A percentile compares a stretch with the other conserved stretches of the same genome.
Evolutionary conservation across 2,797 vertebrate species (phyloP).

Genomic region (Platalea minor): DNA sequence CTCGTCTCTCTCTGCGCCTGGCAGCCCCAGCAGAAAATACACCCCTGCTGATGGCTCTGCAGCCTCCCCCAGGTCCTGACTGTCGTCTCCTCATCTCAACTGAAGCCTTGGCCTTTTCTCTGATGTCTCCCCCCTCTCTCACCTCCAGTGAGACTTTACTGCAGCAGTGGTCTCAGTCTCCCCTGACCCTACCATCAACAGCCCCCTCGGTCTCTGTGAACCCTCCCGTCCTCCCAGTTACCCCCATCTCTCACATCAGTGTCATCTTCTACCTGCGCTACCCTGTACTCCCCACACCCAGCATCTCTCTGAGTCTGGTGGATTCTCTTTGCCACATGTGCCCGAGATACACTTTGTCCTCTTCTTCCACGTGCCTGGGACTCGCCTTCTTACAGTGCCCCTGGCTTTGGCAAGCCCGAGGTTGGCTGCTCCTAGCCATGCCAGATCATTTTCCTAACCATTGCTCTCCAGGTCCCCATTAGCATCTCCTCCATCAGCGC

Average conservation of each 20-base stretch:
- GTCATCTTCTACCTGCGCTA: not conserved
- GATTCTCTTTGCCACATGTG: not conserved
- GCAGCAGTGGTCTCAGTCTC: not conserved
- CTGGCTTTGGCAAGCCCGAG: not conserved
- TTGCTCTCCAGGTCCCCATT: not conserved
- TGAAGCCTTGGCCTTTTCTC: not conserved
- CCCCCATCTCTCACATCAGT: fast-evolving
- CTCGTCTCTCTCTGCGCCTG: not conserved
- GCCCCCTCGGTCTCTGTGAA: not conserved
- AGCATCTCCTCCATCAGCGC: not conserved
- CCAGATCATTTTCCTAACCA: not conserved
- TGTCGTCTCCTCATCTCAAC: not conserved
- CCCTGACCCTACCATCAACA: not conserved
- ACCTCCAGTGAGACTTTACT: not conserved
- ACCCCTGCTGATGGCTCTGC: not conserved
- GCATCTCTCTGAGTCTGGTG: not conserved
- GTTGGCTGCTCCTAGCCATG: not conserved
- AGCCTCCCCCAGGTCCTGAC: too few relatives aligned
- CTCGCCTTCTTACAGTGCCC: not conserved
- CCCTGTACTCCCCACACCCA: not conserved
- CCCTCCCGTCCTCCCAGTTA: too few relatives aligned
- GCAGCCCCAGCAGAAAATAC: not conserved
- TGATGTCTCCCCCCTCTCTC: not conserved
- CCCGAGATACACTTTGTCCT: not conserved
- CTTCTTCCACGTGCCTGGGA: not conserved